These are phyloP conservation scores for Neomonachus schauinslandi DNA, from an alignment of 2,113 vertebrate species.

Conservation along the genomic window DNA sequence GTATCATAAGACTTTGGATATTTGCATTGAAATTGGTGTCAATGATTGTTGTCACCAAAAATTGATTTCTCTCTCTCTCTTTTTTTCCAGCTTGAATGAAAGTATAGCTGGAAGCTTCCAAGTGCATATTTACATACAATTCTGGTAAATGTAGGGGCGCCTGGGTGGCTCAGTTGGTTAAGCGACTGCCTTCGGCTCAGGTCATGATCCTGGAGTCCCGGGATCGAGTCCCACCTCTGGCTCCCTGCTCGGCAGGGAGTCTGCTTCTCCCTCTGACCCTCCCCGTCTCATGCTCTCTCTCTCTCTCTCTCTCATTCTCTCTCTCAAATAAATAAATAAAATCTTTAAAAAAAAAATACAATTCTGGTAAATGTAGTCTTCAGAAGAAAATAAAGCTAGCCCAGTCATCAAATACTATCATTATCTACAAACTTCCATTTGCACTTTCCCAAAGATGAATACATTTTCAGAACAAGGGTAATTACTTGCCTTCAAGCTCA, in stretches of 20 bases:
- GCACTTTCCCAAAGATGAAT: not conserved
- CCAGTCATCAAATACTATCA: not conserved
- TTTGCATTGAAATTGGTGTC: not conserved
- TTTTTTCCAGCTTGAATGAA: not conserved
- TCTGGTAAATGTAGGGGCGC: not conserved
- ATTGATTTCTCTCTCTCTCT: not conserved
- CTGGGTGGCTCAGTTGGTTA: no score
- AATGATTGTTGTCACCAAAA: slow-evolving; percentile 32
- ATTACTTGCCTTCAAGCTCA: not conserved
- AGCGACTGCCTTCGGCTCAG: no score
- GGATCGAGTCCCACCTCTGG: no score
- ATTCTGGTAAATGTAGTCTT: not conserved
- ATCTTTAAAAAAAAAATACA: no score
- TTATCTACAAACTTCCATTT: not conserved
- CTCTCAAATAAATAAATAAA: no score
- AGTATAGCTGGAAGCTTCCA: not conserved
- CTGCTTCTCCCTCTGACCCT: no score
- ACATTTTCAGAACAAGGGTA: not conserved
- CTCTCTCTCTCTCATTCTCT: no score
- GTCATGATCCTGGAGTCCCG: no score
- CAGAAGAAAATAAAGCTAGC: not conserved
- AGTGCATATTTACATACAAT: not conserved
- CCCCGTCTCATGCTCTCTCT: no score
- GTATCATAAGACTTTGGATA: not conserved
- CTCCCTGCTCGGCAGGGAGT: no score